phyloP scores from a whole-genome alignment of 1,140 invertebrate genomes.

The Andrena cerasifolii region DNA sequence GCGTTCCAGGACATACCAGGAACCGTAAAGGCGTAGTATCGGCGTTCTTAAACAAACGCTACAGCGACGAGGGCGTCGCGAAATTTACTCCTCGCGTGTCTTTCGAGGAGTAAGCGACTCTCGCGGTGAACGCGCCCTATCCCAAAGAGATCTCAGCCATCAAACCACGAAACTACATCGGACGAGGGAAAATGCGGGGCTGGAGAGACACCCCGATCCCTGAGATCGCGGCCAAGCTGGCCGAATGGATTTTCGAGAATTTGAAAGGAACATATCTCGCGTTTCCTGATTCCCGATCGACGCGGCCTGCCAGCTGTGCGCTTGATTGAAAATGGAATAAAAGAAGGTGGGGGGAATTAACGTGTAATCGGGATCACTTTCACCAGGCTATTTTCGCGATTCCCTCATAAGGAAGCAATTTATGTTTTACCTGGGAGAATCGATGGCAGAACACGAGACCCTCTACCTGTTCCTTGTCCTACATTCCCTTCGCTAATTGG shows the following conservation, averaged over 20 bases:
- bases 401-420: background rate
- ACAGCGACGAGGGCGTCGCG: background rate
- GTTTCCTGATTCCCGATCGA: background rate
- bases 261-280: background rate
- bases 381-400: background rate
- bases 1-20: background rate
- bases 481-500: background rate
- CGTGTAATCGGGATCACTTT: constrained; percentile 24
- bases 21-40: background rate
- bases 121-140: background rate
- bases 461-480: background rate
- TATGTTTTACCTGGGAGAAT: background rate
- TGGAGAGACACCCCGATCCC: background rate
- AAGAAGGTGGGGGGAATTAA: background rate
- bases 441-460: background rate
- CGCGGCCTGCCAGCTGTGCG: no score
- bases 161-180: no score
- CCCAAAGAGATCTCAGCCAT: background rate
- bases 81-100: no score
- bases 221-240: background rate
- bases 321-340: background rate
- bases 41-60: background rate
- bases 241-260: background rate
- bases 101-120: background rate
- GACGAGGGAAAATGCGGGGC: background rate